Conservation (phyloP, 2,888 invertebrate genomes). For the Altica lythri region DNA sequence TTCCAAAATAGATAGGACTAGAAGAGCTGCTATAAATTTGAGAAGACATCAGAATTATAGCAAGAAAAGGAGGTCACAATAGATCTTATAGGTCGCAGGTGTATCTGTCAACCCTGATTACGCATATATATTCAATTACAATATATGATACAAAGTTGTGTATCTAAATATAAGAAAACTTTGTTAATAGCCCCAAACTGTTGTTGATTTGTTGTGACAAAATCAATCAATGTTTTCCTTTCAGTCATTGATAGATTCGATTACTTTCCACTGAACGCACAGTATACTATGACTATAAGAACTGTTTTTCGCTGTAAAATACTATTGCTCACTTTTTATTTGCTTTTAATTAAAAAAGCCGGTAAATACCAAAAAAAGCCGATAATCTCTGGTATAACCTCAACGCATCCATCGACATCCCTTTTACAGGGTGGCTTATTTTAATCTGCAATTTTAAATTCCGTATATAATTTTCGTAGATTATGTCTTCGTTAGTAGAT, state of each 20-base stretch:
- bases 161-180: not conserved
- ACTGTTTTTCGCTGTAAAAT: constrained; percentile 32
- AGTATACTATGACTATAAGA: constrained; percentile 14
- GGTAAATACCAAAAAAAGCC: constrained; percentile 24
- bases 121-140: too few species aligned
- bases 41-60: too few species aligned
- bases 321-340: constrained; percentile 23
- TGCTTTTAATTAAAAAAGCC: constrained; percentile 31
- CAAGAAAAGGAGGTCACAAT: too few species aligned
- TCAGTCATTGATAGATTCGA: constrained; percentile 24
- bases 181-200: constrained; percentile 1
- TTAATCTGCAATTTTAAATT: not conserved
- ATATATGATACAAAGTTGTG: too few species aligned
- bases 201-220: not conserved
- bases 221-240: constrained; percentile 11
- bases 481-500: not conserved
- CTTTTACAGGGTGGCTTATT: constrained; percentile 1
- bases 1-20: too few species aligned
- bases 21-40: too few species aligned
- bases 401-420: constrained; percentile 7
- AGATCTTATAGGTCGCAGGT: too few species aligned
- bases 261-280: constrained; percentile 28
- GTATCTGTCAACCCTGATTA: too few species aligned
- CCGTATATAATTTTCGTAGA: not conserved
- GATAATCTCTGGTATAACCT: constrained; percentile 27